phyloP scores from a whole-genome alignment of 1,140 invertebrate genomes.

The Drosophila fuyamai region DNA sequence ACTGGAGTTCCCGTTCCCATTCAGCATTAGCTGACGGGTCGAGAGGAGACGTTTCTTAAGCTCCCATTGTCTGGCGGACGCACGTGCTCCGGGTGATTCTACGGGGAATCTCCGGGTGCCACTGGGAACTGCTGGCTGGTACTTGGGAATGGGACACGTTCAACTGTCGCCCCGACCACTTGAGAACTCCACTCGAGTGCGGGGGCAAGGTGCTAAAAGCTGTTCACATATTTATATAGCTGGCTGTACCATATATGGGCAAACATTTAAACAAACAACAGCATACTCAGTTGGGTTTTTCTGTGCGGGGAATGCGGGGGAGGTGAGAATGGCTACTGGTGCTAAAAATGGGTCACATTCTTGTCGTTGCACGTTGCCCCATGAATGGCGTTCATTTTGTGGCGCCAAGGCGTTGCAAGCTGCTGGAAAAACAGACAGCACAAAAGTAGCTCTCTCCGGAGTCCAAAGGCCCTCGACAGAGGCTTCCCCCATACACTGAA shows the following conservation, averaged over 20 bases:
- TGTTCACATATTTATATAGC: constrained; percentile 81
- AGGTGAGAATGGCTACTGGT: constrained; percentile 42
- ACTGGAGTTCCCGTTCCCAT: constrained; percentile 3
- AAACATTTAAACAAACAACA: constrained; percentile 75
- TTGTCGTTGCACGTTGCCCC: constrained; percentile 57
- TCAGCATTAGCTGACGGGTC: constrained; percentile 19
- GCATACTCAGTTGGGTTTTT: constrained; percentile 13
- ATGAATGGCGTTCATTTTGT: constrained; percentile 74
- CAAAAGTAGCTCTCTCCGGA: constrained; percentile 55
- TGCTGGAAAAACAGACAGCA: constrained; percentile 49
- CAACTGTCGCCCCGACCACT: constrained; percentile 38
- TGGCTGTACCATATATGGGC: constrained; percentile 73
- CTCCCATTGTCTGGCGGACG: constrained; percentile 38
- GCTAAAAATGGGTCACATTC: constrained; percentile 75
- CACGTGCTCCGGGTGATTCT: constrained; percentile 37
- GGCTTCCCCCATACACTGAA: constrained; percentile 18
- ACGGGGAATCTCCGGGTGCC: constrained; percentile 24
- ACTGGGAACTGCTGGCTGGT: constrained; percentile 9
- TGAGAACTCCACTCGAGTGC: constrained; percentile 46
- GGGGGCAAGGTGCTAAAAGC: constrained; percentile 76
- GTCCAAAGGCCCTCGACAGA: constrained; percentile 21
- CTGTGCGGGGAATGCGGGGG: neutral
- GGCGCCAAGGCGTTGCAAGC: constrained; percentile 60
- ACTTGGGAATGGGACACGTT: constrained; percentile 28
- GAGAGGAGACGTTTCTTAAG: constrained; percentile 18